Conservation (phyloP, 2,797 vertebrate genomes). For the Spheniscus humboldti region DNA sequence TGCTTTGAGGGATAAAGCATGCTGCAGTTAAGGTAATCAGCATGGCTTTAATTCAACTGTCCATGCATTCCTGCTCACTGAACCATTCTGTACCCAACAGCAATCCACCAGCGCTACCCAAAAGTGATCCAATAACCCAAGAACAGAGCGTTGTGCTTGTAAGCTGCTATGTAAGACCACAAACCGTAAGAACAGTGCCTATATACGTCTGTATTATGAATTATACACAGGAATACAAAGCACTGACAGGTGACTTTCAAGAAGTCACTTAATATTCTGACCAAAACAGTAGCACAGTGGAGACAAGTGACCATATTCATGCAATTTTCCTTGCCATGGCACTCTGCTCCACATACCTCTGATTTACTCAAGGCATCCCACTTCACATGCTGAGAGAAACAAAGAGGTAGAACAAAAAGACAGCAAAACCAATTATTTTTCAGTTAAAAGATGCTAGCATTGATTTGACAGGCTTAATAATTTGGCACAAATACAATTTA, state of each 20-base stretch:
- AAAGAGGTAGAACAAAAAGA: neutral
- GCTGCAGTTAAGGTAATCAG: neutral
- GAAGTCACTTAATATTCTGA: neutral
- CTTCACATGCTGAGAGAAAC: neutral
- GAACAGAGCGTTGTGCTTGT: accelerated
- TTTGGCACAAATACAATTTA: neutral
- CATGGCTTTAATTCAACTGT: neutral
- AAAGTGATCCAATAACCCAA: neutral
- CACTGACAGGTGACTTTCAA: neutral
- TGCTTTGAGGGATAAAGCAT: neutral
- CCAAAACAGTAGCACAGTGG: neutral
- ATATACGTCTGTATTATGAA: neutral
- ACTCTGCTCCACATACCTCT: neutral
- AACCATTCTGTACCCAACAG: neutral
- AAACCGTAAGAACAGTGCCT: neutral
- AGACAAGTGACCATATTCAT: neutral
- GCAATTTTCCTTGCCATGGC: neutral
- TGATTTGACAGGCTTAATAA: neutral
- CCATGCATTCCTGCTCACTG: neutral
- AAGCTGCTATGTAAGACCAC: neutral
- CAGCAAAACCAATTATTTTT: neutral
- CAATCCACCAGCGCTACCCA: neutral
- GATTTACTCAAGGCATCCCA: neutral
- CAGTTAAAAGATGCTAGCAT: neutral
- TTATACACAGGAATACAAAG: neutral